These are phyloP conservation scores for Pseudonaja textilis DNA, from an alignment of 2,113 vertebrate species.

Conservation along the genomic window DNA sequence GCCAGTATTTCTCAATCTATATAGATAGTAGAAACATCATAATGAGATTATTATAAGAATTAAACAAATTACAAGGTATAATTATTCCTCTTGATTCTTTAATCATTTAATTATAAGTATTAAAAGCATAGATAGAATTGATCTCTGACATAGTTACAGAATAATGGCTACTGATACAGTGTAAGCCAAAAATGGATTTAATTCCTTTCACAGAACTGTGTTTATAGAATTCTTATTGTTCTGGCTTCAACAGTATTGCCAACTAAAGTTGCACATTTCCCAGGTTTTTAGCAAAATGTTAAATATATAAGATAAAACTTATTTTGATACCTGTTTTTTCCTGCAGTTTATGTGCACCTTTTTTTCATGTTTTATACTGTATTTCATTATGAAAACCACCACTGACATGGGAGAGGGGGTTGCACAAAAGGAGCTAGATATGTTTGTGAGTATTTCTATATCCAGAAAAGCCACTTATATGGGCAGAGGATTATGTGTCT, in stretches of 20 bases:
- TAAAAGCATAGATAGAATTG: not conserved
- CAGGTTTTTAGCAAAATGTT: not conserved
- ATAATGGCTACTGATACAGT: not conserved
- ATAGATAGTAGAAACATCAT: conserved; percentile 2
- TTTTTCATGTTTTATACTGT: not conserved
- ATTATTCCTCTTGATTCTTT: not conserved
- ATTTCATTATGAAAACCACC: not conserved
- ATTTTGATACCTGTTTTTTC: not conserved
- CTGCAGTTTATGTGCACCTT: not conserved
- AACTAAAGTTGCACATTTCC: too few relatives aligned
- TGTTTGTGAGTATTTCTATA: not conserved
- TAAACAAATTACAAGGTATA: not conserved
- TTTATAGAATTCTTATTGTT: not conserved
- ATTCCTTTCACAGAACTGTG: not conserved
- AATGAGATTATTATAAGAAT: conserved; percentile 4
- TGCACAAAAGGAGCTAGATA: not conserved
- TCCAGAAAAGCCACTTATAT: not conserved
- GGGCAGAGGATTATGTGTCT: not conserved
- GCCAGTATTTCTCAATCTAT: not conserved
- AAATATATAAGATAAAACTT: not conserved
- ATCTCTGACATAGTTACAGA: not conserved
- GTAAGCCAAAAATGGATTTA: not conserved
- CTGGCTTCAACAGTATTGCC: not conserved
- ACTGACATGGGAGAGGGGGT: not conserved
- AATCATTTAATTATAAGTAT: not conserved